Evolutionary conservation across 2,797 vertebrate species (phyloP).

Genomic region (Typhlichthys eigenmanni): DNA sequence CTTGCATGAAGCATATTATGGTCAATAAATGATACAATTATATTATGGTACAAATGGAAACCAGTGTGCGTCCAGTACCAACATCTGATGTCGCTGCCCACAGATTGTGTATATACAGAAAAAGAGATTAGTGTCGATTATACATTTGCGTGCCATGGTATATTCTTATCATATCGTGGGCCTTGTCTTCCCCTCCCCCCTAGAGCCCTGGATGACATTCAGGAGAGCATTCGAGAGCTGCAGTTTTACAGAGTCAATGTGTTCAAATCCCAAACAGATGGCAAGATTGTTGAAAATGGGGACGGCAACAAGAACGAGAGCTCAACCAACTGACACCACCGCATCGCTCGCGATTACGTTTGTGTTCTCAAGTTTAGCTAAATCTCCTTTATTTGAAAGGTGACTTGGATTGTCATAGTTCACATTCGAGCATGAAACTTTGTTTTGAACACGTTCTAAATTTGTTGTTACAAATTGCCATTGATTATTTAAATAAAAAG

Average conservation of each 20-base stretch:
- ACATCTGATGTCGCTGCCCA: no score
- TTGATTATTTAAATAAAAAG: neutral
- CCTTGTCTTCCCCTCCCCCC: constrained; percentile 28
- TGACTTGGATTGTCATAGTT: neutral
- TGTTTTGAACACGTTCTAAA: no score
- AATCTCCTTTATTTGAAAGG: neutral
- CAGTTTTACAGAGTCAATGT: constrained; percentile 88
- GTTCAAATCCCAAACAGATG: constrained; percentile 84
- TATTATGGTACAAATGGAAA: no score
- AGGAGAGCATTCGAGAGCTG: constrained; percentile 94
- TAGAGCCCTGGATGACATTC: constrained; percentile 94
- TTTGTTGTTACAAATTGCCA: no score
- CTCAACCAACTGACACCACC: neutral
- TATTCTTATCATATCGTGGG: no score
- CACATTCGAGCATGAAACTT: neutral
- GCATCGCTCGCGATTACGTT: neutral
- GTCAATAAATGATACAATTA: no score
- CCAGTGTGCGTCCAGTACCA: no score
- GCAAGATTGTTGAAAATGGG: constrained; percentile 83
- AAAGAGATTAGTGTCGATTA: no score
- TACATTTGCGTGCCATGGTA: no score
- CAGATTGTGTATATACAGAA: no score
- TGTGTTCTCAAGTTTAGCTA: neutral
- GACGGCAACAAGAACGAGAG: constrained; percentile 51
- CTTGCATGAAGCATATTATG: no score